phyloP scores from a whole-genome alignment of 2,113 vertebrate genomes.

The Hyaena hyaena region DNA sequence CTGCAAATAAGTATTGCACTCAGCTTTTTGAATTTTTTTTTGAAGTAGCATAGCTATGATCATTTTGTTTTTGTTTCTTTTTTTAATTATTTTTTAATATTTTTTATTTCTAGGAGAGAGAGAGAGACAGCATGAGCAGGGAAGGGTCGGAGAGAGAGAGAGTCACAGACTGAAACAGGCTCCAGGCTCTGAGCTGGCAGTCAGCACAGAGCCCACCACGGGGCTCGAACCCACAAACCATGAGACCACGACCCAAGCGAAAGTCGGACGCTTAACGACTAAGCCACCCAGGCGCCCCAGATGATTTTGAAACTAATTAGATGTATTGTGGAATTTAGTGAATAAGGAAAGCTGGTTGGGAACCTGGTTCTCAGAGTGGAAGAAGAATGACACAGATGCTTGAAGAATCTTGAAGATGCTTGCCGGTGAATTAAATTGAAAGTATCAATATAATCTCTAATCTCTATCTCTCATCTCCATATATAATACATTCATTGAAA shows the following conservation, averaged over 20 bases:
- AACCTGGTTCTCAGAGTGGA: not conserved
- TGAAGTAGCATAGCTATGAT: not conserved
- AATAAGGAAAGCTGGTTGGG: not conserved
- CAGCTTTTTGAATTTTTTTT: not conserved
- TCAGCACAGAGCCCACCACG: too few relatives aligned
- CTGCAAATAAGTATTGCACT: not conserved
- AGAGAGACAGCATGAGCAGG: too few relatives aligned
- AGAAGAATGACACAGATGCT: not conserved
- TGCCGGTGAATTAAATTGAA: not conserved
- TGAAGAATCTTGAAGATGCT: not conserved
- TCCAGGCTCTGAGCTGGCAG: too few relatives aligned
- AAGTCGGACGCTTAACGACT: too few relatives aligned
- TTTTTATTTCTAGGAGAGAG: too few relatives aligned
- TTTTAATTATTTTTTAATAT: too few relatives aligned
- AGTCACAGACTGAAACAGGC: too few relatives aligned
- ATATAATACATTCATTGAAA: not conserved
- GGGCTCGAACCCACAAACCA: too few relatives aligned
- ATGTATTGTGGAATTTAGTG: not conserved
- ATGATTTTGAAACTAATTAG: not conserved
- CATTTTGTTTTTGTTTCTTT: too few relatives aligned
- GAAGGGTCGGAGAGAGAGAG: too few relatives aligned
- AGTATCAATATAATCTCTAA: not conserved
- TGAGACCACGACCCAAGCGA: too few relatives aligned
- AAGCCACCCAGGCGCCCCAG: too few relatives aligned
- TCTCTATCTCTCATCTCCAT: not conserved